Base-by-base conservation (phyloP, 2,888 invertebrate species). In the Pollenia griseotomentosa region DNA sequence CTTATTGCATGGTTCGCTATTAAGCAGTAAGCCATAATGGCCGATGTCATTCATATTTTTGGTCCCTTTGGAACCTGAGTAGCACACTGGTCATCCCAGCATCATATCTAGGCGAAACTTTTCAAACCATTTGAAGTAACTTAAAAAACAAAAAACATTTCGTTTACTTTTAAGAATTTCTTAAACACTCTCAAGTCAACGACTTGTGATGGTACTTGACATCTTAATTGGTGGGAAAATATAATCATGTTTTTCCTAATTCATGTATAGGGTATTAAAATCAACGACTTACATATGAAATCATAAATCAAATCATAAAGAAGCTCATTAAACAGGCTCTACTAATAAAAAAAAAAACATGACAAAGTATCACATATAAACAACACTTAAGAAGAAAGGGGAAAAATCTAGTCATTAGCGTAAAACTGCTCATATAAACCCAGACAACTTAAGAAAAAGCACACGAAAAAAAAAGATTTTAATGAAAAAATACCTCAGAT, bases 261-360 rank as follows among this genome's bases (percentile, higher is more conserved):
- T 9, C 12, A 61, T 10, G 40, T 19, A 14, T 40, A 40, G 48
- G 48, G 57, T 57, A 53, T 19, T 14, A 16, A 68, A 19, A 40
- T 71, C 16, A 44, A 46, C 55, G 53, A 55, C 19, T 55, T 44
- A 57, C 63, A 70, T 77, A 85, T 74, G 57, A 63, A 74, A 78
- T 63, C 79, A 82, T 79, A 85, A 79, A 79, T 84, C 84, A 84
- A 66, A 78, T n/a, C 68, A 78, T 80, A 19, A 57, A 83, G 81
- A 74, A 81, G 68, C 68, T 68, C 73, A 86, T 81, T 88, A 79
- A 73, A 57, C 23, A 61, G 59, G 40, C 46, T 65, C 48, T 51
- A 66, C 33, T 46, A 19, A 12, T 19, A 57, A 65, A 14, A 42
- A 19, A 75, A 82, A 70, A 42, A 23, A 53, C n/a, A 11, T 16